Conservation (phyloP, 2,797 vertebrate genomes). For the Eidolon dupreanum region DNA sequence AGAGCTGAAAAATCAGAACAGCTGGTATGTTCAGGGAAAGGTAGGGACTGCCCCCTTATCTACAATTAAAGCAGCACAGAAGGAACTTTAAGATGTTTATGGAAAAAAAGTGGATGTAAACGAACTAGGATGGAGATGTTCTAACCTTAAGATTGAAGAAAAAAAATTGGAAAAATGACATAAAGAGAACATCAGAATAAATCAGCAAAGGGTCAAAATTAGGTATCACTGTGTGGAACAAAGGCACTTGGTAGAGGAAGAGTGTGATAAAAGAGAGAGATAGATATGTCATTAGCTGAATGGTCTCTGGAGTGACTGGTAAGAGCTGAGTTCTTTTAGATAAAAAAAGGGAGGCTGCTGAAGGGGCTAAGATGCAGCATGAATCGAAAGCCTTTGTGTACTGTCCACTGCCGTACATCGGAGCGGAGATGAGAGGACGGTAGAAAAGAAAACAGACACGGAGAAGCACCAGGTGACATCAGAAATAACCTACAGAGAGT, state of each 20-base stretch:
- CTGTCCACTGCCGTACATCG: not conserved
- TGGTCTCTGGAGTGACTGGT: not conserved
- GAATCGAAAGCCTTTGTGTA: not conserved
- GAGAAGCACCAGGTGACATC: not conserved
- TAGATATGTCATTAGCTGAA: not conserved
- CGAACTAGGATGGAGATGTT: not conserved
- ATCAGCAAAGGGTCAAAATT: not conserved
- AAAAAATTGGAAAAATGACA: not conserved
- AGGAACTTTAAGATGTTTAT: not conserved
- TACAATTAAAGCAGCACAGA: not conserved
- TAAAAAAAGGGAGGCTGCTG: not conserved
- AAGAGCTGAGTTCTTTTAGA: not conserved
- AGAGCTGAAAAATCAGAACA: not conserved
- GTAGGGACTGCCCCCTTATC: not conserved
- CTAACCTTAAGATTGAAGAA: not conserved
- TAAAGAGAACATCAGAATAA: not conserved
- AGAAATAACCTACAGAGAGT: not conserved
- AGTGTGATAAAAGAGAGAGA: not conserved
- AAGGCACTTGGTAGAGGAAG: not conserved
- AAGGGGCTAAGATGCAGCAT: not conserved
- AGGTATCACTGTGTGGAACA: not conserved
- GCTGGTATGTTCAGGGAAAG: not conserved
- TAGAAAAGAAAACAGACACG: not conserved
- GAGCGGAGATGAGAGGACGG: not conserved
- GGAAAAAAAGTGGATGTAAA: not conserved